These are phyloP conservation scores for Chymomyza caudatula DNA, from an alignment of 2,888 invertebrate species.

Conservation along the genomic window DNA sequence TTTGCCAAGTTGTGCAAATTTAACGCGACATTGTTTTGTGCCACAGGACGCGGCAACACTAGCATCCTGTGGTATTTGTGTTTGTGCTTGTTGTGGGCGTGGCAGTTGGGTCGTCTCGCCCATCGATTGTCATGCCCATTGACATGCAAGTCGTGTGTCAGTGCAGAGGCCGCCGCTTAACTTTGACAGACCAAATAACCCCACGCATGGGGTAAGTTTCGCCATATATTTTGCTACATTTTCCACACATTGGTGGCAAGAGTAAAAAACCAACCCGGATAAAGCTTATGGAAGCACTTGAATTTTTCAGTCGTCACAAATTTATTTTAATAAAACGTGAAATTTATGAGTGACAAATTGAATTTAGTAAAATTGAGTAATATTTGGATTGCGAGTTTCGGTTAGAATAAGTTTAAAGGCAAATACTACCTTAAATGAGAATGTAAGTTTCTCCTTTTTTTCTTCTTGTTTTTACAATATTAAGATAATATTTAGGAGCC, in stretches of 20 bases:
- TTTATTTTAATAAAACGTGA: slow-evolving; percentile 73
- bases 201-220: slow-evolving; percentile 40
- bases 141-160: slow-evolving; percentile 73
- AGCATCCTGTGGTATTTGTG: slow-evolving; percentile 18
- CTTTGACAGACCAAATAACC: slow-evolving; percentile 63
- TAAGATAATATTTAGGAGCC: too few species aligned
- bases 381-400: slow-evolving; percentile 33
- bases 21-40: slow-evolving; percentile 65
- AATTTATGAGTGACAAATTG: slow-evolving; percentile 75
- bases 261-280: neutral
- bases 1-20: slow-evolving; percentile 72
- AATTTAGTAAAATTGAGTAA: slow-evolving; percentile 67
- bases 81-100: slow-evolving; percentile 26
- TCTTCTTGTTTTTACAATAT: neutral
- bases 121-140: slow-evolving; percentile 46
- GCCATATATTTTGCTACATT: slow-evolving; percentile 65
- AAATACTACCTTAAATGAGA: neutral
- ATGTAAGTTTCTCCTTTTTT: neutral
- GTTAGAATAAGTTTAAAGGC: neutral
- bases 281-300: slow-evolving; percentile 40
- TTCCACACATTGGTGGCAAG: slow-evolving; percentile 38
- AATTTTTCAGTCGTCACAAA: slow-evolving; percentile 65
- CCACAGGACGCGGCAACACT: neutral
- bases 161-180: slow-evolving; percentile 74
- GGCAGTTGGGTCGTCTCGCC: slow-evolving; percentile 7